A percentile compares a stretch with the other conserved stretches of the same genome.
Evolutionary conservation across 2,888 invertebrate genomes (phyloP).

Genomic region (Tetrapedia diversipes): DNA sequence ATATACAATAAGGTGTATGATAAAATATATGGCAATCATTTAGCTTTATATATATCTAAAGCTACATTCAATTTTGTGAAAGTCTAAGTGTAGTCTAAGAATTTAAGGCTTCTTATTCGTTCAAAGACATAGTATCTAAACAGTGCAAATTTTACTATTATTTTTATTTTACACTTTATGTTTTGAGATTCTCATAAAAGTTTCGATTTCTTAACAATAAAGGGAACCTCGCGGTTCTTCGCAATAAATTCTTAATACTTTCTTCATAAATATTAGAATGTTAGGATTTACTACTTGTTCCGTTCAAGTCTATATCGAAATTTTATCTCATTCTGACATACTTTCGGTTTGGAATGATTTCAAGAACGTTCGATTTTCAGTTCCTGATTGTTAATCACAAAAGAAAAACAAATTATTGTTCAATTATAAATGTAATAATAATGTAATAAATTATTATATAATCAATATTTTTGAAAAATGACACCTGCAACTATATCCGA

Average conservation of each 20-base stretch:
- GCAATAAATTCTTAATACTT: conserved; percentile 53
- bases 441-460: not conserved
- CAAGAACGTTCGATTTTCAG: not conserved
- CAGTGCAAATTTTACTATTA: conserved; percentile 52
- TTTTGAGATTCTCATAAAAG: conserved; percentile 10
- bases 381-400: not conserved
- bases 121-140: conserved; percentile 52
- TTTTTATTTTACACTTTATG: conserved; percentile 17
- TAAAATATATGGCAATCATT: conserved; percentile 77
- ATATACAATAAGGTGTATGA: conserved; percentile 76
- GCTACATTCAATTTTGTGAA: conserved; percentile 59
- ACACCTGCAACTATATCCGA: not conserved
- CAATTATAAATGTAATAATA: too few relatives aligned
- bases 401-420: too few relatives aligned
- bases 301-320: not conserved
- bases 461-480: not conserved
- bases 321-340: not conserved
- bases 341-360: not conserved
- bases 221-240: conserved; percentile 2
- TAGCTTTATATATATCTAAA: conserved; percentile 66
- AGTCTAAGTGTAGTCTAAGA: conserved; percentile 59
- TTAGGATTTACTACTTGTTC: conserved; percentile 13
- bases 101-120: conserved; percentile 59
- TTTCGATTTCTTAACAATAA: not conserved
- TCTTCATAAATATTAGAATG: conserved; percentile 47